Evolutionary conservation across 2,888 invertebrate genomes (phyloP), one percentile per base, ranked within the genome.

Genomic region (Scaptomyza parva): DNA sequence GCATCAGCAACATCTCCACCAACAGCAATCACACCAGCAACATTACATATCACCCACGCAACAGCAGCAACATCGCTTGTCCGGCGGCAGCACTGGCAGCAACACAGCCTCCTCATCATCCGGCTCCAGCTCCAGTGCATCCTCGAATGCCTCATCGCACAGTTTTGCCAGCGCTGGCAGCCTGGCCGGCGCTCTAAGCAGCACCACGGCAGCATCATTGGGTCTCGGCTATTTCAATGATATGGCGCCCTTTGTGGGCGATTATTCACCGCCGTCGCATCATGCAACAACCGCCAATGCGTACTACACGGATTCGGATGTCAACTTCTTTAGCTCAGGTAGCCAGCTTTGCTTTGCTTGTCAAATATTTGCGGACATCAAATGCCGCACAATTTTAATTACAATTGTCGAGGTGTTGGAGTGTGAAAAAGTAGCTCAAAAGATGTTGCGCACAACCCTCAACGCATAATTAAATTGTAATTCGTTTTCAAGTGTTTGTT

Each of bases 251-350:
- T 91, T 90, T 77, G 88, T 86, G 55, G 90, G 90, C 53, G 91
- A 91, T 65, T 91, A 88, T 73, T 80, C 89, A 71, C 89, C 63
- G 37, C 35, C 72, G 22, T 70, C 58, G 47, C 77, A 66, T 30
- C 68, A 65, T 17, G 37, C 48, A 48, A 20, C 78, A 35, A 60
- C 63, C 41, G 77, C 52, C 76, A 89, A 78, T 80, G 85, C 89
- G 47, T 91, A 89, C 58, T 91, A 91, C 68, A 92, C 91, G 71
- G 92, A 91, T 63, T 88, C 91, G 76, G 91, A 91, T 89, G 89
- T 91, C 51, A 91, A 91, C 82, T 90, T 91, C 82, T 91, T 91
- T 71, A 91, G 91, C 78, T 89, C 90, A 90, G 91, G 91, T 90
- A 88, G 35, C 1, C 14, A 14, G 35, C 35, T 35, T n/a, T n/a